Evolutionary conservation across 2,113 vertebrate genomes (phyloP), one percentile per base, ranked within the genome.

Genomic region (Vidua chalybeata): DNA sequence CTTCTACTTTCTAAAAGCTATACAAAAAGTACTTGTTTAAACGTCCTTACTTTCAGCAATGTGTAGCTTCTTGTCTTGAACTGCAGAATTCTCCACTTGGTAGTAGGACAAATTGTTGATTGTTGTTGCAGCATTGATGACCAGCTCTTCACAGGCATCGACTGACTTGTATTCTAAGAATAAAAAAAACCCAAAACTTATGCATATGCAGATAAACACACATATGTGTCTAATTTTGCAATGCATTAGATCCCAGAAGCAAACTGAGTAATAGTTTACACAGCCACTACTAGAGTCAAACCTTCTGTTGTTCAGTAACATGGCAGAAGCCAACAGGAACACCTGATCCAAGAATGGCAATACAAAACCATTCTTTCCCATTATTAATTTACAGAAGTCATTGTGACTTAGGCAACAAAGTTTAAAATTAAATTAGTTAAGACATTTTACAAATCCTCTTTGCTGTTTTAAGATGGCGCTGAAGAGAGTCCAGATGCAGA

Each of bases 71-170:
- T 93, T 94, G 61, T 95, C 94, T 61, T 96, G 93, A 91, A 99
- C 95, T 24, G 96, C 63, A 15, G 99, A 99, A 96, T 87, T 94
- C 51, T 98, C 92, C 78, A 96, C 97, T 93, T 97, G 97, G 96
- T 99, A 99, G 97, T 98, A 99, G 31, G 99, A 99, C 78, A 99
- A 97, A 95, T 99, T 99, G 98, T 99, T 99, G 97, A 99, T 97
- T 67, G 99, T 82, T 74, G 98, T 98, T 1, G 98, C 97, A 26
- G 98, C 97, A 52, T 98, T 99, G 97, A 99, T 98, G 96, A 99
- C 93, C 83, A 99, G 93, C 96, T 99, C 99, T 90, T 99, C 98
- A 71, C 98, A 99, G 71, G 98, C 98, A 51, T 98, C 96, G 11
- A 99, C 91, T 15, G 98, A 98, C 89, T 98, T 98, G 93, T 97